Conservation (phyloP, 2,797 vertebrate genomes). For the Heteromormyrus szaboi region DNA sequence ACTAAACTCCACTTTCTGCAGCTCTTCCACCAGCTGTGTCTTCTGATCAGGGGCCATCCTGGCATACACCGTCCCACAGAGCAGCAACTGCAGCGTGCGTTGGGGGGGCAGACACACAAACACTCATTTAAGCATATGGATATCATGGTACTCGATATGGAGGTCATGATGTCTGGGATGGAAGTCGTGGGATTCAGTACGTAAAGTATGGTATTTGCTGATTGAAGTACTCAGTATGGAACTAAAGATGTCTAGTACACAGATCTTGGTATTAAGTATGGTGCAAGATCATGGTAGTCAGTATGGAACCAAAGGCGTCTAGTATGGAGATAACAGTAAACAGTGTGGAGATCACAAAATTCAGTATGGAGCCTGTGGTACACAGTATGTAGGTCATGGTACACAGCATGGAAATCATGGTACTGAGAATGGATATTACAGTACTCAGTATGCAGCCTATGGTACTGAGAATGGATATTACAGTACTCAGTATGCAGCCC, state of each 20-base stretch:
- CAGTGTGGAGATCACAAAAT: neutral
- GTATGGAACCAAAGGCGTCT: neutral
- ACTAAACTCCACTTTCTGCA: slow-evolving; percentile 41
- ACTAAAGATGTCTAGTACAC: neutral
- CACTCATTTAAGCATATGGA: neutral
- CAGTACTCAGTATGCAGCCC: no score
- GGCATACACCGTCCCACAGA: slow-evolving; percentile 37
- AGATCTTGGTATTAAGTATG: neutral
- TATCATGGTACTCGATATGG: neutral
- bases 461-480: no score
- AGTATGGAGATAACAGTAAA: neutral
- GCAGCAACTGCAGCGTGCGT: slow-evolving; percentile 23
- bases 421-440: neutral
- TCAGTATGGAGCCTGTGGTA: neutral
- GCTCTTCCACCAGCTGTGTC: slow-evolving; percentile 35
- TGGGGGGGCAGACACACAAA: neutral
- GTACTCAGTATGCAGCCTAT: no score
- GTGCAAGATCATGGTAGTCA: neutral
- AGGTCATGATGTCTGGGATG: neutral
- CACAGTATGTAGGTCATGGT: neutral
- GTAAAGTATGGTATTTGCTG: neutral
- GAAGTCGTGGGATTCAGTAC: neutral
- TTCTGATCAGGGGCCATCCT: slow-evolving; percentile 42
- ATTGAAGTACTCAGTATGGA: neutral
- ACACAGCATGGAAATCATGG: neutral